phyloP scores from a whole-genome alignment of 2,797 vertebrate genomes.

The Sternarchorhynchus goeldii region DNA sequence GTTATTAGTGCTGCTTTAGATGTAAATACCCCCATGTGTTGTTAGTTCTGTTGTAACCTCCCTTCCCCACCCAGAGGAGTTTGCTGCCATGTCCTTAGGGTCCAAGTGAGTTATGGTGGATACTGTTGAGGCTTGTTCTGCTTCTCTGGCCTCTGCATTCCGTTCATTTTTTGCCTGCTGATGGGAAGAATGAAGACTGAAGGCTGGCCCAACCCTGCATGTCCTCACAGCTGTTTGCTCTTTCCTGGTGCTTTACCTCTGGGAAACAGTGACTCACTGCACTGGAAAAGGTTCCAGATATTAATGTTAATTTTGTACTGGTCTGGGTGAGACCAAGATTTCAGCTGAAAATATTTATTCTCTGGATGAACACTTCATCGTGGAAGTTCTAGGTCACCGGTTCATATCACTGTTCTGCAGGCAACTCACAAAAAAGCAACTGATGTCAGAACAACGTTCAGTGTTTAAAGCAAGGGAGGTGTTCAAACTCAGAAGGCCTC shows the following conservation, averaged over 20 bases:
- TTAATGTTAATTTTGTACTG: slow-evolving; percentile 8
- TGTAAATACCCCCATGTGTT: background rate
- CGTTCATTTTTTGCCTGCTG: slow-evolving; percentile 57
- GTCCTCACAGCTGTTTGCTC: slow-evolving; percentile 50
- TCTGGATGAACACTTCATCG: background rate
- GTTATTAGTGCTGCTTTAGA: no score
- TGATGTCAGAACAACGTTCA: no score
- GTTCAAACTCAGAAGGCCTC: slow-evolving; percentile 40
- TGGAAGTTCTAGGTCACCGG: background rate
- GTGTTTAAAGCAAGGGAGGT: background rate
- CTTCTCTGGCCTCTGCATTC: slow-evolving; percentile 56
- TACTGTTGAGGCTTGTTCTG: slow-evolving; percentile 72
- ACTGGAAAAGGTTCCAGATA: slow-evolving; percentile 21
- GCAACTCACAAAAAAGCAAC: background rate
- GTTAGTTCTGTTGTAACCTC: background rate
- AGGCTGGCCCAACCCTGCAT: slow-evolving; percentile 42
- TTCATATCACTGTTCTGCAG: background rate
- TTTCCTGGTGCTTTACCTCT: slow-evolving; percentile 43
- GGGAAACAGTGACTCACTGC: slow-evolving; percentile 36
- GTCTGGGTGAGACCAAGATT: background rate
- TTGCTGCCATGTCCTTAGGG: slow-evolving; percentile 59
- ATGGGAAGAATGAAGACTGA: slow-evolving; percentile 41
- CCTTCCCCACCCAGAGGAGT: slow-evolving; percentile 42
- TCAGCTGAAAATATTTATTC: background rate
- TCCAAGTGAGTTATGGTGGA: slow-evolving; percentile 65